Evolutionary conservation across 2,113 vertebrate species (phyloP), one percentile per base, ranked within the genome.

Genomic region (Pampusana beccarii): DNA sequence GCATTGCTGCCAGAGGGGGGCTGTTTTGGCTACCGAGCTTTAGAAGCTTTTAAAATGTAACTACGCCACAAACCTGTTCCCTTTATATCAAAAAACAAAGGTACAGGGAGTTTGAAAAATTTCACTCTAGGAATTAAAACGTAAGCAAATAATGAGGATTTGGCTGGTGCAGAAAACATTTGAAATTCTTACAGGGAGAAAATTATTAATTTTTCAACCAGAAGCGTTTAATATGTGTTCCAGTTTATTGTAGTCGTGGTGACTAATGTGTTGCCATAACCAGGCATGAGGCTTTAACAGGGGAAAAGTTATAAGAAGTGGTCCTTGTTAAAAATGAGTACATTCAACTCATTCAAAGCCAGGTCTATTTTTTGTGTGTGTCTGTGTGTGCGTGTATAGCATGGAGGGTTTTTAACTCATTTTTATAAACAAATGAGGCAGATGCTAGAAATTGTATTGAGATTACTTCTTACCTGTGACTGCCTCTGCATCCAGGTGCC

Each of bases 231-330:
- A 64, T 89, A 60, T 40, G 26, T 69, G 90, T 73, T 91, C 77
- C 34, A 56, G 36, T 95, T 93, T 93, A 56, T 51, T 81, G 91
- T 97, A 93, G 93, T 81, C 93, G 93, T 96, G 91, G 95, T 84
- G 48, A 96, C 95, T 95, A 92, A 94, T 80, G 67, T 2, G 9
- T 94, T 93, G 48, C 77, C 89, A 34, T 91, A 91, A 79, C 54
- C 40, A 93, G 83, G n/a, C 83, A 93, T 29, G 71, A 89, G 53
- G 62, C 69, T 92, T 86, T 84, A 91, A 81, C 86, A 91, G 88
- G 86, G 91, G 78, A 86, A 88, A 86, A 96, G 70, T 93, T 93
- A 13, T 8, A 75, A 81, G 72, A 92, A 44, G 26, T 42, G 21
- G 3, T 71, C 40, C 72, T 80, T 67, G 31, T 79, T 94, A 93